These are phyloP conservation scores for Xylophagus ater DNA, from an alignment of 2,888 invertebrate genomes.

Conservation along the genomic window DNA sequence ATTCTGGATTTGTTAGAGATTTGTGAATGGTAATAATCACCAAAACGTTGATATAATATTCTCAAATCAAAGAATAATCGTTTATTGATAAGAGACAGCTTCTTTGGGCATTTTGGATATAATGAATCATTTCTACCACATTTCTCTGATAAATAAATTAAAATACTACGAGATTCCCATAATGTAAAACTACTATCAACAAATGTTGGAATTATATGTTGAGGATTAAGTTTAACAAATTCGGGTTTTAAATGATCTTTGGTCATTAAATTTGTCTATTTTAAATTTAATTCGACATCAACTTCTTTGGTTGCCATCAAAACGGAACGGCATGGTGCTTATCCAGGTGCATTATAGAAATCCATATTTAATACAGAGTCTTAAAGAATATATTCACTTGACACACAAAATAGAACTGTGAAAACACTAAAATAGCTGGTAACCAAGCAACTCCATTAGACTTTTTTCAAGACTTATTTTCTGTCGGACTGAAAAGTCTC, in stretches of 20 bases:
- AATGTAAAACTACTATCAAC: constrained; percentile 71
- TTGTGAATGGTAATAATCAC: constrained; percentile 57
- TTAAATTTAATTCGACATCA: constrained; percentile 54
- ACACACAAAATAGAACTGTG: too few species aligned
- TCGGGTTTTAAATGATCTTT: constrained; percentile 60
- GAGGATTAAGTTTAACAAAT: constrained; percentile 67
- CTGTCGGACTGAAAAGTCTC: too few species aligned
- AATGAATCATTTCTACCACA: constrained; percentile 67
- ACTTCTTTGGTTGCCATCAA: constrained; percentile 53
- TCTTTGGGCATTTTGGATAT: constrained; percentile 64
- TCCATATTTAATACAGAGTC: constrained; percentile 38
- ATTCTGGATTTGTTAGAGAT: constrained; percentile 52
- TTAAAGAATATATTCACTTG: too few species aligned
- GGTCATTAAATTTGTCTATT: constrained; percentile 45
- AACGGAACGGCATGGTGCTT: constrained; percentile 55
- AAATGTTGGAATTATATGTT: constrained; percentile 74
- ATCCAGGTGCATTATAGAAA: constrained; percentile 53
- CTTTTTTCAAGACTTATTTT: too few species aligned
- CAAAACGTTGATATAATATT: constrained; percentile 57
- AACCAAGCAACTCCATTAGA: too few species aligned
- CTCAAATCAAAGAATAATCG: constrained; percentile 71
- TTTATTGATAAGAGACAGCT: constrained; percentile 66
- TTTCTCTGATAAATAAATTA: constrained; percentile 65
- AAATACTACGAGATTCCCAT: constrained; percentile 78
- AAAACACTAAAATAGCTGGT: too few species aligned